phyloP scores from a whole-genome alignment of 2,888 invertebrate species.

The Ectemnius cavifrons region DNA sequence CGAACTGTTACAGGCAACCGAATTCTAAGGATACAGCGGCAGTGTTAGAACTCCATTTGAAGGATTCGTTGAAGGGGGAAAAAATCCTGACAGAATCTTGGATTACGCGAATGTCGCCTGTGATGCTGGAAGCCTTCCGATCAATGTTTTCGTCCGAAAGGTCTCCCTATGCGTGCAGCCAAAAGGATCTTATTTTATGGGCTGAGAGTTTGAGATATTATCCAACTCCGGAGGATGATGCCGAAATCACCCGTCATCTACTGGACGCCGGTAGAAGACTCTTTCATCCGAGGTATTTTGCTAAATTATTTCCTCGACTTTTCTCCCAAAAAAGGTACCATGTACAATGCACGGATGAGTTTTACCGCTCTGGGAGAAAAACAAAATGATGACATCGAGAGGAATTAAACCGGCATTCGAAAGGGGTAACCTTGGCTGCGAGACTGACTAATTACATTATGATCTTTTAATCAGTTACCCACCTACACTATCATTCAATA shows the following conservation, averaged over 20 bases:
- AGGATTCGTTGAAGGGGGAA: slow-evolving; percentile 59
- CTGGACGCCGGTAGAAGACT: slow-evolving; percentile 68
- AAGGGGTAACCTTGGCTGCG: too few relatives aligned
- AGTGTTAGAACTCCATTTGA: slow-evolving; percentile 69
- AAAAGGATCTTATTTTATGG: slow-evolving; percentile 71
- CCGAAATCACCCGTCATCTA: slow-evolving; percentile 61
- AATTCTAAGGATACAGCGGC: slow-evolving; percentile 63
- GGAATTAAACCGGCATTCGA: too few relatives aligned
- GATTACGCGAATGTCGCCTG: slow-evolving; percentile 64
- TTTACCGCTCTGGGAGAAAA: too few relatives aligned
- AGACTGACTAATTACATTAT: too few relatives aligned
- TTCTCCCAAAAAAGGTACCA: neutral
- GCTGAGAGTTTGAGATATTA: slow-evolving; percentile 68
- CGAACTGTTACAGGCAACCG: slow-evolving; percentile 54
- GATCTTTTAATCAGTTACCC: too few relatives aligned
- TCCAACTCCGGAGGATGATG: slow-evolving; percentile 62
- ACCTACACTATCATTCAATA: too few relatives aligned
- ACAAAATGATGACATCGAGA: too few relatives aligned
- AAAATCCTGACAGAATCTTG: slow-evolving; percentile 62
- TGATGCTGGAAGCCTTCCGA: slow-evolving; percentile 66
- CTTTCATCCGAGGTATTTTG: slow-evolving; percentile 65
- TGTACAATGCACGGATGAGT: neutral
- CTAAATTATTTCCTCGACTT: neutral
- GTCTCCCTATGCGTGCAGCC: slow-evolving; percentile 59
- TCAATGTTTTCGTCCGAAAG: slow-evolving; percentile 54